Base-by-base conservation (phyloP, 1,140 invertebrate species). In the Drusus annulatus region DNA sequence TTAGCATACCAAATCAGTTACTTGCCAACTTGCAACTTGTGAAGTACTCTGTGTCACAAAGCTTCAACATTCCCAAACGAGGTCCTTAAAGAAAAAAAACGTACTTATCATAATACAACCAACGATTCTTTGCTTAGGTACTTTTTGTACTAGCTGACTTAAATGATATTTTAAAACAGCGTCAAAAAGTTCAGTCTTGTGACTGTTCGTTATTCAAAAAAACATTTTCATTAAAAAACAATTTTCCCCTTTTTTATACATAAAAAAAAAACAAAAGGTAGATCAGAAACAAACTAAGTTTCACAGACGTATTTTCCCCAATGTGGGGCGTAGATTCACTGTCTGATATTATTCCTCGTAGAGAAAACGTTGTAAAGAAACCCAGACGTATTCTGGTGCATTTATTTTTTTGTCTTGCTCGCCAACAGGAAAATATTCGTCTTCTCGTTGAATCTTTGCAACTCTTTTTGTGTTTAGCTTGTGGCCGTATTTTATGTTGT, bases 321-420 rank as follows among this genome's bases (percentile, higher is more conserved):
- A 45, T 2, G 36, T 45, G 10, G 36, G 13, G 36, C 36, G 36
- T 45, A 45, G 36, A 45, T 60, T 60, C 58, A 23, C 58, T 60
- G 10, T 52, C 45, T 71, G 68, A 71, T 71, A 71, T 65, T 65
- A 28, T 71, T 51, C 45, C 21, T 71, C 52, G 17, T 10, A 52
- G 17, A 28, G 45, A 71, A 28, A 71, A 71, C 28, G 21, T 19
- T 71, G 45, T 52, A 71, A 50, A n/a, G 25, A 71, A 71, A 71
- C 10, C 15, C 28, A 68, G 63, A 68, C 63, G 15, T 68, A 36
- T 68, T 71, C 45, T 71, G 45, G 36, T 51, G 68, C 68, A 71
- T 71, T 71, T 71, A 71, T 71, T 71, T 71, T 25, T 71, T 54
- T 71, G 68, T 54, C 25, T 71, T 28, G 68, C 50, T 52, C 21